A percentile compares a stretch with the other conserved stretches of the same genome.
phyloP scores from a whole-genome alignment of 2,797 vertebrate genomes.

The Emydoidea blandingii region DNA sequence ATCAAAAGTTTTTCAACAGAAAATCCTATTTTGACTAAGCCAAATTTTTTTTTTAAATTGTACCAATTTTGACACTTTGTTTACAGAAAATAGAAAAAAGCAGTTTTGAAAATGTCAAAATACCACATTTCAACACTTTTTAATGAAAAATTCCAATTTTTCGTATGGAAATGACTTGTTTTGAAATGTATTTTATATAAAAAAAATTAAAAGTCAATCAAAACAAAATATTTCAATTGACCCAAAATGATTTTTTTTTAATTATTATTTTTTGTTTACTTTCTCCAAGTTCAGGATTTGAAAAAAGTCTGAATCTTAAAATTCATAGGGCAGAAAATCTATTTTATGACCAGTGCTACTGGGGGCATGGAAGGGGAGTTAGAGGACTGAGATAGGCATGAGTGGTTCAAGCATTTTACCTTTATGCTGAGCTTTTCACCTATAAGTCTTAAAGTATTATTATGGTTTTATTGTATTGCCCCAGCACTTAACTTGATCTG shows the following conservation, averaged over 20 bases:
- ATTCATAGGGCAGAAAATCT: background rate
- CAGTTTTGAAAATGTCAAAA: background rate
- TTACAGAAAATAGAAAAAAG: background rate
- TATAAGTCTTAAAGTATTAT: background rate
- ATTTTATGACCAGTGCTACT: background rate
- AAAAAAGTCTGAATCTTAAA: background rate
- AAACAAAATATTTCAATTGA: background rate
- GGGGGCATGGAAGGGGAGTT: background rate
- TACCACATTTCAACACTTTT: background rate
- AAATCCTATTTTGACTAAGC: background rate
- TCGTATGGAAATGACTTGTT: background rate
- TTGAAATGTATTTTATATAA: background rate
- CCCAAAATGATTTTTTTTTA: background rate
- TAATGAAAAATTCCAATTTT: background rate
- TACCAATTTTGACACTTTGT: background rate
- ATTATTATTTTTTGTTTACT: background rate
- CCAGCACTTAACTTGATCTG: background rate
- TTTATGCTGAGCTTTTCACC: background rate
- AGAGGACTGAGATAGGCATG: background rate
- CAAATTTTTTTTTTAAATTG: background rate
- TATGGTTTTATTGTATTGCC: background rate
- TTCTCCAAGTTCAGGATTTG: background rate
- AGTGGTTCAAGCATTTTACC: background rate
- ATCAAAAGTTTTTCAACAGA: background rate
- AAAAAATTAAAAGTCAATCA: background rate